phyloP scores from a whole-genome alignment of 2,113 vertebrate genomes.

The Rhineura floridana region DNA sequence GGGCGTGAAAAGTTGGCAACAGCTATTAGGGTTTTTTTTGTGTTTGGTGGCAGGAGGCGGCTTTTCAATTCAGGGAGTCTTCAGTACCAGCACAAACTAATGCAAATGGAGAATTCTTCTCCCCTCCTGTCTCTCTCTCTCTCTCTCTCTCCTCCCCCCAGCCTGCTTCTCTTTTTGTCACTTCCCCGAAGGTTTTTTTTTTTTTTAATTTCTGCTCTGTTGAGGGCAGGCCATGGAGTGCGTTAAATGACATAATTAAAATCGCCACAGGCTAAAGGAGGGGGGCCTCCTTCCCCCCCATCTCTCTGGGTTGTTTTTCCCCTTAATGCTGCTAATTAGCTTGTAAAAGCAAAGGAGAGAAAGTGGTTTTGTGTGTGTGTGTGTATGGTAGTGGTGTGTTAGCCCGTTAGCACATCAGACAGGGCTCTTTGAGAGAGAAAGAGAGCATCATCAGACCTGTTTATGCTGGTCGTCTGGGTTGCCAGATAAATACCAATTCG shows the following conservation, averaged over 20 bases:
- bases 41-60: rapidly evolving
- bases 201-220: conserved; percentile 37
- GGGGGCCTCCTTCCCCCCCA: not conserved
- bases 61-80: not conserved
- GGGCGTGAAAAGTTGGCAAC: too few species aligned
- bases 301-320: conserved; percentile 2
- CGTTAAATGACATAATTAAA: conserved; percentile 64
- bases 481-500: conserved; percentile 59
- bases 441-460: conserved; percentile 12
- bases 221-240: conserved; percentile 49
- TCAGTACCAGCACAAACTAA: not conserved
- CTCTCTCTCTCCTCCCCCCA: not conserved
- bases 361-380: not conserved
- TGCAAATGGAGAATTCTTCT: not conserved
- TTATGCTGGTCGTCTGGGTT: conserved; percentile 39
- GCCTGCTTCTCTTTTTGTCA: not conserved
- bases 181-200: conserved; percentile 44
- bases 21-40: not conserved
- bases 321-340: conserved; percentile 53
- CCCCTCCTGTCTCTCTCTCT: not conserved
- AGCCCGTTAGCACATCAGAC: conserved; percentile 8
- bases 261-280: not conserved
- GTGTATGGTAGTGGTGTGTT: conserved; percentile 7
- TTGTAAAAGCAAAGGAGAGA: conserved; percentile 41
- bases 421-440: conserved; percentile 7